phyloP scores from a whole-genome alignment of 2,888 invertebrate genomes.

The Gymnosoma rotundatum region DNA sequence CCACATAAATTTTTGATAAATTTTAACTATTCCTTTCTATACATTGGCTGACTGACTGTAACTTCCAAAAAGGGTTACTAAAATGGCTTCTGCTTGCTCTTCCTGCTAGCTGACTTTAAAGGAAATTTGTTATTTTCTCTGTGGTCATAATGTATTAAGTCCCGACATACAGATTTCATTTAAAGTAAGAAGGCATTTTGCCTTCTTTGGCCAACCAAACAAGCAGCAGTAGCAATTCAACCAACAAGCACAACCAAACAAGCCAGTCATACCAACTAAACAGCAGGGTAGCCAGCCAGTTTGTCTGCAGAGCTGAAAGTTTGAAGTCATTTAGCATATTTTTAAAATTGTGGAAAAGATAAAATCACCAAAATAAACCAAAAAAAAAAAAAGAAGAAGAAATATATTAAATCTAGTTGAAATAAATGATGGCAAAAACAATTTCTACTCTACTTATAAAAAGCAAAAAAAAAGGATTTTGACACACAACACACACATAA shows the following conservation, averaged over 20 bases:
- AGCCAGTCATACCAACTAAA: constrained; percentile 11
- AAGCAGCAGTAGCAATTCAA: constrained; percentile 17
- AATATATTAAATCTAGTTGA: constrained; percentile 13
- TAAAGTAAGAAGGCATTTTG: constrained; percentile 53
- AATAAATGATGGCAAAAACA: constrained; percentile 50
- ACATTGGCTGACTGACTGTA: constrained; percentile 7
- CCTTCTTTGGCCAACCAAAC: constrained; percentile 50
- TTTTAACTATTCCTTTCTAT: constrained; percentile 61
- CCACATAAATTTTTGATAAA: constrained; percentile 61
- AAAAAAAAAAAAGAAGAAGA: constrained; percentile 20
- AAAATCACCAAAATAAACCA: constrained; percentile 44
- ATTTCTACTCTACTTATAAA: constrained; percentile 9
- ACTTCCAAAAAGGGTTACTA: constrained; percentile 16
- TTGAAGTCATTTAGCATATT: constrained; percentile 55
- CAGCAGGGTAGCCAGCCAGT: constrained; percentile 20
- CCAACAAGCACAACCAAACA: constrained; percentile 13
- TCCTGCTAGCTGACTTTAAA: constrained; percentile 1
- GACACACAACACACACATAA: background rate
- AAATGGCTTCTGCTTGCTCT: background rate
- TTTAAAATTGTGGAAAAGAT: constrained; percentile 51
- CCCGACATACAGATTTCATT: constrained; percentile 45
- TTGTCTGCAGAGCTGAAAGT: constrained; percentile 32
- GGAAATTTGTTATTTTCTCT: constrained; percentile 59
- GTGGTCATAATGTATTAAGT: constrained; percentile 56
- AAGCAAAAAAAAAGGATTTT: constrained; percentile 43